Evolutionary conservation across 2,113 vertebrate genomes (phyloP).

Genomic region (Podiceps cristatus): DNA sequence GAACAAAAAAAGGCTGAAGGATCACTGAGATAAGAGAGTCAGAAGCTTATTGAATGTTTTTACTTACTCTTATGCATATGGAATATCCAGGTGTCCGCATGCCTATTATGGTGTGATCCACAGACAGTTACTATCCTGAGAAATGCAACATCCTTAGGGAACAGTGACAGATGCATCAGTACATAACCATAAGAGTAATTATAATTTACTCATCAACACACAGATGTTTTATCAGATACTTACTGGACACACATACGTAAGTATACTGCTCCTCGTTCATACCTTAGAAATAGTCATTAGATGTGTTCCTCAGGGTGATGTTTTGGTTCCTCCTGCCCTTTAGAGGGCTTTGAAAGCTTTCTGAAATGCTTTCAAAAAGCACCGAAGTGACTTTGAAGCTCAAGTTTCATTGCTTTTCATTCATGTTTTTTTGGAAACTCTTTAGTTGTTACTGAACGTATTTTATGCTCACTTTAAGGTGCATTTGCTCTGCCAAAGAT

Average conservation of each 20-base stretch:
- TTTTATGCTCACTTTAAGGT: not conserved
- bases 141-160: not conserved
- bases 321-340: not conserved
- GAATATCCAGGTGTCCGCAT: not conserved
- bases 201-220: not conserved
- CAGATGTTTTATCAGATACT: not conserved
- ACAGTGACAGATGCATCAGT: not conserved
- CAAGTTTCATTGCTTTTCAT: not conserved
- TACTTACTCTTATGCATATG: accelerated
- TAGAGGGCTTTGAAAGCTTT: not conserved
- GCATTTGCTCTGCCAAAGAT: not conserved
- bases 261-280: not conserved
- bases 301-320: not conserved
- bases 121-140: not conserved
- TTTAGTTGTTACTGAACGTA: not conserved
- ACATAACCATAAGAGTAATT: not conserved
- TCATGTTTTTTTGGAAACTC: not conserved
- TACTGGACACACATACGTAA: not conserved
- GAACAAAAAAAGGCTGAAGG: not conserved
- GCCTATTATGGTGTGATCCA: not conserved
- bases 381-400: not conserved
- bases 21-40: not conserved
- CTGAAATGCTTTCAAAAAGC: not conserved
- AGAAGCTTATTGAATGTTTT: not conserved
- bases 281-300: not conserved